phyloP scores from a whole-genome alignment of 2,113 vertebrate species.

The Dendropsophus ebraccatus region DNA sequence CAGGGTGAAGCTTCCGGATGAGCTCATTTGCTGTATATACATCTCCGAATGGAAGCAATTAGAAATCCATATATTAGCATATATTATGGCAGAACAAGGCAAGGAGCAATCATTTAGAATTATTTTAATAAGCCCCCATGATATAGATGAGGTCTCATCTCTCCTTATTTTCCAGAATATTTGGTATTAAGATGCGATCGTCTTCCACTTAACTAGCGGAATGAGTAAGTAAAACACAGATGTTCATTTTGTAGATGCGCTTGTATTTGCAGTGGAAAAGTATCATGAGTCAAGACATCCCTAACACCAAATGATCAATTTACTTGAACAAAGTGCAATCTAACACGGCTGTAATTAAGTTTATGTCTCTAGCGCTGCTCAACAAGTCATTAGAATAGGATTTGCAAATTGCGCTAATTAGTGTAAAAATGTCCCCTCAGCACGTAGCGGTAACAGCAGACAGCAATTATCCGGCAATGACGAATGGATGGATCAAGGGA shows the following conservation, averaged over 20 bases:
- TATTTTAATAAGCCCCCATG: not conserved
- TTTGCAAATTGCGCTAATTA: constrained; percentile 46
- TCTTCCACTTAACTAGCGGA: constrained; percentile 12
- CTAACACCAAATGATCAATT: constrained; percentile 23
- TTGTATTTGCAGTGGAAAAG: not conserved
- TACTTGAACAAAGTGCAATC: not conserved
- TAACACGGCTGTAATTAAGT: constrained; percentile 32
- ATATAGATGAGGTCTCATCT: not conserved
- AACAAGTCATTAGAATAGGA: constrained; percentile 34
- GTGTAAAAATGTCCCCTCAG: constrained; percentile 28
- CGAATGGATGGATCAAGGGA: constrained; percentile 25
- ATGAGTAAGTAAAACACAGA: constrained; percentile 35
- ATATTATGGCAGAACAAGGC: not conserved
- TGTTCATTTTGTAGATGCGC: constrained; percentile 39
- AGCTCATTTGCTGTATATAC: not conserved
- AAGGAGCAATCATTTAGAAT: not conserved
- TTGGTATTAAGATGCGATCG: constrained; percentile 16
- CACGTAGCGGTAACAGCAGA: not conserved
- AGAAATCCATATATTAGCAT: constrained; percentile 28
- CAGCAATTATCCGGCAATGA: constrained; percentile 28
- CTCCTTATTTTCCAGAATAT: constrained; percentile 1
- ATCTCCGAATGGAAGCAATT: not conserved
- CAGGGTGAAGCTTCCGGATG: not conserved
- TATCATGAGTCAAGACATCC: constrained; percentile 43
- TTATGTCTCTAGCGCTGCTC: constrained; percentile 24